Evolutionary conservation across 2,113 vertebrate species (phyloP).

Genomic region (Grus americana): DNA sequence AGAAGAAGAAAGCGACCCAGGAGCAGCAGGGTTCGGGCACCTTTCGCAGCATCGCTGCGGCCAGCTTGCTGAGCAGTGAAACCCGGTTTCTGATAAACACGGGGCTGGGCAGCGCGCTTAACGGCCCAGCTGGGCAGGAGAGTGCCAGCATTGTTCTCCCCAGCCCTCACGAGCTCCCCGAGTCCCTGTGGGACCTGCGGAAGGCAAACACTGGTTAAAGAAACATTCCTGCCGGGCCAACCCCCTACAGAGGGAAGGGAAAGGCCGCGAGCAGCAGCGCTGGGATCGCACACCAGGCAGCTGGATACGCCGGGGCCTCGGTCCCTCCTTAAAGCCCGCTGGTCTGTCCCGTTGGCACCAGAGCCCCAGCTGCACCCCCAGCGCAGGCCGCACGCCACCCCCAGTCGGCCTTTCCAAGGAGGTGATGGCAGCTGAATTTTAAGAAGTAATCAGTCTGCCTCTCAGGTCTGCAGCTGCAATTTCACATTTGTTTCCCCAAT

Average conservation of each 20-base stretch:
- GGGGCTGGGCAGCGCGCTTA: not conserved
- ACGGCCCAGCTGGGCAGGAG: not conserved
- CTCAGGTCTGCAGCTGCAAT: not conserved
- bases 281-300: not conserved
- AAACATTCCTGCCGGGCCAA: not conserved
- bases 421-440: not conserved
- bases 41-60: accelerated
- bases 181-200: accelerated
- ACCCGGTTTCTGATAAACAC: accelerated
- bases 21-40: not conserved
- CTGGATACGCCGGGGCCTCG: accelerated
- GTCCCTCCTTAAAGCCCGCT: not conserved
- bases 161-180: not conserved
- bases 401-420: not conserved
- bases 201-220: not conserved
- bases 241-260: not conserved
- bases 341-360: not conserved
- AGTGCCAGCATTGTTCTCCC: not conserved
- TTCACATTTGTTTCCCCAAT: not conserved
- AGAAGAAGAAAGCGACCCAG: not conserved
- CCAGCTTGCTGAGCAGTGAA: not conserved
- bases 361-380: not conserved
- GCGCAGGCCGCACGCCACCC: not conserved
- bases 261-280: not conserved
- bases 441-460: not conserved